A percentile compares a stretch with the other conserved stretches of the same genome.
phyloP scores from a whole-genome alignment of 2,797 vertebrate genomes.

The Enteromius argenteus region DNA sequence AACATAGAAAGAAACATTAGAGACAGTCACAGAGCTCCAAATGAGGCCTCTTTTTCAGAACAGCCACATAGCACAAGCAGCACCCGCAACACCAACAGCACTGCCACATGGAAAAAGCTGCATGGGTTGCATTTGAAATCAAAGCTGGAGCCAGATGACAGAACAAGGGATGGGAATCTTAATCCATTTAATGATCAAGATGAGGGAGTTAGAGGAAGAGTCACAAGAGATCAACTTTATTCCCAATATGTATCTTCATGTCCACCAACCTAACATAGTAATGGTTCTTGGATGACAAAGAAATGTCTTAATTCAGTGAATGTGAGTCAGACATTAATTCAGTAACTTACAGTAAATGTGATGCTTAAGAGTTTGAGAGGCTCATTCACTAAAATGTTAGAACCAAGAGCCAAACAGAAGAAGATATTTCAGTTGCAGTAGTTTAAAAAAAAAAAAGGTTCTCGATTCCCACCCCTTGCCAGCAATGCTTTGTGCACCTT shows the following conservation, averaged over 20 bases:
- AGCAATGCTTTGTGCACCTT: background rate
- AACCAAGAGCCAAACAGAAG: background rate
- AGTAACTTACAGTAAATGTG: background rate
- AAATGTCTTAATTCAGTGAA: background rate
- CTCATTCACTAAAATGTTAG: background rate
- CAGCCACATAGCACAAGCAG: constrained; percentile 55
- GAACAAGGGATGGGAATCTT: constrained; percentile 54
- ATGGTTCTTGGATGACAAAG: background rate
- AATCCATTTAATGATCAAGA: background rate
- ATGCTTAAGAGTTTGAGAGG: background rate
- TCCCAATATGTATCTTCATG: background rate
- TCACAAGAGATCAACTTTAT: background rate
- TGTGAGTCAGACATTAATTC: background rate
- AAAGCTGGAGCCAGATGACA: constrained; percentile 63
- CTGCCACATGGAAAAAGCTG: constrained; percentile 49
- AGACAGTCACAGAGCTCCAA: constrained; percentile 57
- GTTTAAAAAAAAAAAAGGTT: constrained; percentile 1
- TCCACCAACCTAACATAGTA: background rate
- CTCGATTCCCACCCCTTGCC: constrained; percentile 26
- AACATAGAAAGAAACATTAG: constrained; percentile 76
- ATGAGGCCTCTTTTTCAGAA: constrained; percentile 64
- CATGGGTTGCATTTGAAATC: constrained; percentile 20
- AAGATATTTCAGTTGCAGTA: background rate
- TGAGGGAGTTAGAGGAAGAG: background rate
- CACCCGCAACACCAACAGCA: constrained; percentile 54